Percentiles rank a stretch among this genome's conserved stretches.
These are phyloP conservation scores for Onychomys torridus DNA, from an alignment of 2,797 vertebrate genomes.

Conservation along the genomic window DNA sequence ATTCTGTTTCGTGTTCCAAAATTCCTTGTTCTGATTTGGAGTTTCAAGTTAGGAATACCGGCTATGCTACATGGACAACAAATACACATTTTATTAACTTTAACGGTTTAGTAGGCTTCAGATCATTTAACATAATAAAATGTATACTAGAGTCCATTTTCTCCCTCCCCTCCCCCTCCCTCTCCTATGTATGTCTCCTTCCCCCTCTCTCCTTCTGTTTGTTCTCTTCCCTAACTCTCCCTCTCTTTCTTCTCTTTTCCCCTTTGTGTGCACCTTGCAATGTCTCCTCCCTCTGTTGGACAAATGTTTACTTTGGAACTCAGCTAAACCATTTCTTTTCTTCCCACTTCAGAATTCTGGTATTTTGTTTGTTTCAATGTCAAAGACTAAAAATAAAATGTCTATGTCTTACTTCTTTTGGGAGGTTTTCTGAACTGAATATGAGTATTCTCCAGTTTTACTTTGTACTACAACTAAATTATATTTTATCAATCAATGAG, in stretches of 20 bases:
- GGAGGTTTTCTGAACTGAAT: conserved; percentile 13
- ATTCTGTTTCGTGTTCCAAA: conserved; percentile 82
- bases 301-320: conserved; percentile 24
- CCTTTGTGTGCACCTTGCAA: background rate
- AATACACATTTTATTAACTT: conserved; percentile 70
- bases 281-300: background rate
- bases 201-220: background rate
- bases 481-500: background rate
- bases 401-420: background rate
- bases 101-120: conserved; percentile 54
- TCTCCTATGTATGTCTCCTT: background rate
- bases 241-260: background rate
- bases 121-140: conserved; percentile 8
- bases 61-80: conserved; percentile 61
- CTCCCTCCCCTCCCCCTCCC: background rate
- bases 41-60: conserved; percentile 82
- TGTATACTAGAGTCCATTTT: background rate
- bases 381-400: conserved; percentile 47
- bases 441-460: background rate
- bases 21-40: conserved; percentile 75
- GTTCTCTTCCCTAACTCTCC: too few relatives aligned
- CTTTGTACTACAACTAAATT: background rate
- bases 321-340: conserved; percentile 6
- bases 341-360: background rate
- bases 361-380: background rate